These are phyloP conservation scores for Cyclophora punctaria DNA, from an alignment of 2,888 invertebrate species.

Conservation along the genomic window DNA sequence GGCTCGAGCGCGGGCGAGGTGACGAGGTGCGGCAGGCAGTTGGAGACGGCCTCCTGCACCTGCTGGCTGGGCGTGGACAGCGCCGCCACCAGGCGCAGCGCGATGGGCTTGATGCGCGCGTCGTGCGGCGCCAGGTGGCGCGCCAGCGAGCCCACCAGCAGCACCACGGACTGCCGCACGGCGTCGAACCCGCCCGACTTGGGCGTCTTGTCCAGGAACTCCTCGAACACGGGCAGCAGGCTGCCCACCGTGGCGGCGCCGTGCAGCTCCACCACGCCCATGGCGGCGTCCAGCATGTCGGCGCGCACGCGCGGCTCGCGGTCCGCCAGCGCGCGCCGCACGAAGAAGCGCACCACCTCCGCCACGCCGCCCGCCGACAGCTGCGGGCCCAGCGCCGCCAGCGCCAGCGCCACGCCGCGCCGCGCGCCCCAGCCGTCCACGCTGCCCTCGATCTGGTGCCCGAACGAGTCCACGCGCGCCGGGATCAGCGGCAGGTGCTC, in stretches of 20 bases:
- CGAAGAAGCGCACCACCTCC: constrained; percentile 85
- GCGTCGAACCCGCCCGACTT: constrained; percentile 93
- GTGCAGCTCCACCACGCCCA: constrained; percentile 92
- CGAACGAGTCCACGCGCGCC: constrained; percentile 92
- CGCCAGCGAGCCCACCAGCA: constrained; percentile 98
- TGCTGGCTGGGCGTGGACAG: constrained; percentile 97
- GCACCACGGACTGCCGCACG: constrained; percentile 95
- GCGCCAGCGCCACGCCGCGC: constrained; percentile 89
- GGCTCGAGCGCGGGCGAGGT: constrained; percentile 88
- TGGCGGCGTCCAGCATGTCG: constrained; percentile 95
- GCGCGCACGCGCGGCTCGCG: constrained; percentile 86
- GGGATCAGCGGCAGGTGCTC: constrained; percentile 87
- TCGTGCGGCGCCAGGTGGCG: constrained; percentile 94
- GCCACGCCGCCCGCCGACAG: constrained; percentile 81
- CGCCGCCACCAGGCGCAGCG: constrained; percentile 90
- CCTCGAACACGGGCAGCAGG: constrained; percentile 93
- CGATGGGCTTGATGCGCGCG: constrained; percentile 93
- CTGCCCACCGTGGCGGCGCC: constrained; percentile 83
- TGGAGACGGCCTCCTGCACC: constrained; percentile 98
- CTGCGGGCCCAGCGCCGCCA: constrained; percentile 84
- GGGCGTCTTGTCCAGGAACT: constrained; percentile 94
- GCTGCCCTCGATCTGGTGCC: constrained; percentile 88
- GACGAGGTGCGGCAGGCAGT: constrained; percentile 95
- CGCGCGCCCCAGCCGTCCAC: constrained; percentile 94
- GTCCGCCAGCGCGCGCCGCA: constrained; percentile 90